Conservation (phyloP, 2,797 vertebrate species). For the Sciaenops ocellatus region DNA sequence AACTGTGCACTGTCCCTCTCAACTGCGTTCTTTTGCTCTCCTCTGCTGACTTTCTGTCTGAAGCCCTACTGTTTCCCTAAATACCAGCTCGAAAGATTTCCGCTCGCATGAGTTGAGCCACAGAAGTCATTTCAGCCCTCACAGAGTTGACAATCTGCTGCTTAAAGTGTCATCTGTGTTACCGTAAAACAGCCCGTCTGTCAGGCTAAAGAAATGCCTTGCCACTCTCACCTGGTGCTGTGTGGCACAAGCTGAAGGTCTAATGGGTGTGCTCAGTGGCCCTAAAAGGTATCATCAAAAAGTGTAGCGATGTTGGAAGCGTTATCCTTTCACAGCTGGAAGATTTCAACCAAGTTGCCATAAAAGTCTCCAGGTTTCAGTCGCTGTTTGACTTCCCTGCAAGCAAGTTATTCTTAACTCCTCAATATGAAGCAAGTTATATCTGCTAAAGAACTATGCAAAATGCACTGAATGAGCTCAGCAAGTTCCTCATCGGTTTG, state of each 20-base stretch:
- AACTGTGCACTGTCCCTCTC: constrained; percentile 40
- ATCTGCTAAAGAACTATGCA: not conserved
- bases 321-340: constrained; percentile 50
- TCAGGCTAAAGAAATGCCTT: constrained; percentile 65
- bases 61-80: constrained; percentile 65
- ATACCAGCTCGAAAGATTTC: constrained; percentile 67
- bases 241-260: constrained; percentile 58
- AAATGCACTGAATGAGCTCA: constrained; percentile 31
- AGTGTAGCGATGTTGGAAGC: constrained; percentile 28
- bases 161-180: constrained; percentile 77
- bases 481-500: constrained; percentile 15
- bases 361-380: constrained; percentile 18
- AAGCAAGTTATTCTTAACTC: constrained; percentile 8
- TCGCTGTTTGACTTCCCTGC: constrained; percentile 31
- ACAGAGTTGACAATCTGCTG: constrained; percentile 74
- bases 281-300: constrained; percentile 72
- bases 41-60: constrained; percentile 56
- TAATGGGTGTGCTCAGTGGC: constrained; percentile 71
- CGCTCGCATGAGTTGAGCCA: constrained; percentile 73
- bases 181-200: constrained; percentile 73
- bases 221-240: constrained; percentile 66
- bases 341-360: constrained; percentile 32
- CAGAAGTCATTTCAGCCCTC: constrained; percentile 73
- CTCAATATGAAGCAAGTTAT: constrained; percentile 3
- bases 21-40: constrained; percentile 30